Evolutionary conservation across 2,113 vertebrate species (phyloP).

Genomic region (Protobothrops flavoviridis): DNA sequence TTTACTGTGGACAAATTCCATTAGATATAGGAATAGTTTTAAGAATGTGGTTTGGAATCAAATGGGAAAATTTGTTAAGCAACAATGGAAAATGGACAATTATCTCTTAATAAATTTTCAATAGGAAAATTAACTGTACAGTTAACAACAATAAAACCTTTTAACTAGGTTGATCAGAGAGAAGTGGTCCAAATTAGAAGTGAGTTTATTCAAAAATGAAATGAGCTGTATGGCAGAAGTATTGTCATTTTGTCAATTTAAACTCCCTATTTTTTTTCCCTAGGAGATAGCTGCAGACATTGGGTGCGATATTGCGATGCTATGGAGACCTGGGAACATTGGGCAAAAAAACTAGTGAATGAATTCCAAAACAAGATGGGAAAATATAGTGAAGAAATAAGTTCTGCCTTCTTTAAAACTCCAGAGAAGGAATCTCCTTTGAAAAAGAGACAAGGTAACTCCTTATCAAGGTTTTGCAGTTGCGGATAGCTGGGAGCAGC

Average conservation of each 20-base stretch:
- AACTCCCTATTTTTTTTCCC: slow-evolving; percentile 14
- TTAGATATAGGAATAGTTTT: background rate
- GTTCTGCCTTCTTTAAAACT: slow-evolving; percentile 46
- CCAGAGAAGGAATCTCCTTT: slow-evolving; percentile 69
- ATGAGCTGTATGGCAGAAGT: background rate
- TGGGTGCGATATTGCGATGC: slow-evolving; percentile 90
- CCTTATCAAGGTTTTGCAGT: background rate
- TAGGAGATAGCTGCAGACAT: slow-evolving; percentile 85
- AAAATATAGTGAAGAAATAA: slow-evolving; percentile 65
- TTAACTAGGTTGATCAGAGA: background rate
- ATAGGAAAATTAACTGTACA: background rate
- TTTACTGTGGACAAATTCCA: background rate
- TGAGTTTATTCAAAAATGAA: background rate
- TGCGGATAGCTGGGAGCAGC: background rate
- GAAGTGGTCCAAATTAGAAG: background rate
- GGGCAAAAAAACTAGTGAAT: slow-evolving; percentile 83
- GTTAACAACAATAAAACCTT: background rate
- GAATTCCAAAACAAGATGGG: slow-evolving; percentile 84
- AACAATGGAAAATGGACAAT: background rate
- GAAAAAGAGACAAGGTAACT: slow-evolving; percentile 70
- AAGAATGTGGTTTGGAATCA: background rate
- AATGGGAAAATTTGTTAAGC: background rate
- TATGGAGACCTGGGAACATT: slow-evolving; percentile 89
- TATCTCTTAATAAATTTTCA: background rate
- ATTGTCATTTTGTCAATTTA: background rate